Evolutionary conservation across 2,797 vertebrate genomes (phyloP).

Genomic region (Heliangelus exortis): DNA sequence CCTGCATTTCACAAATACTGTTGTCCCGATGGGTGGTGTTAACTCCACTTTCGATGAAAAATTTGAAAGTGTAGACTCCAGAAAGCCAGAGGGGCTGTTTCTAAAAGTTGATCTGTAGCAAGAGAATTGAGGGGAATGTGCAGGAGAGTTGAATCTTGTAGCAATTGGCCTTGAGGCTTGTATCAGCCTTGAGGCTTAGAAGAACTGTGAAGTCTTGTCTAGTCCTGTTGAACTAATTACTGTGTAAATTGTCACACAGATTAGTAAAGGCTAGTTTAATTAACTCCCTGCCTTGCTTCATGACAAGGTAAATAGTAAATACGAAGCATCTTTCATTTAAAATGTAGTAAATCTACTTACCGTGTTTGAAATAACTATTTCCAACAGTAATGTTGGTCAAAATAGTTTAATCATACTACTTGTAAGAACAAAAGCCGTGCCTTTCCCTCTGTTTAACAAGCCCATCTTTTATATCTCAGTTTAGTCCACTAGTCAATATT

Average conservation of each 20-base stretch:
- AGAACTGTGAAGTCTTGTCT: constrained; percentile 68
- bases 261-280: constrained; percentile 62
- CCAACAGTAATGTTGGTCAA: neutral
- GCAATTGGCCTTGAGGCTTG: neutral
- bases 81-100: constrained; percentile 11
- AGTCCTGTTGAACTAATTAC: constrained; percentile 71
- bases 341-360: constrained; percentile 8
- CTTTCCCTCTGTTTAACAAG: neutral
- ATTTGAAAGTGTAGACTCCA: constrained; percentile 4
- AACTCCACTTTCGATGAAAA: neutral
- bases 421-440: neutral
- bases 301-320: constrained; percentile 9
- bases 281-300: constrained; percentile 7
- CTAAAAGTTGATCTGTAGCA: neutral
- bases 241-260: constrained; percentile 45
- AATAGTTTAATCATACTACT: neutral
- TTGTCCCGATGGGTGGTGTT: constrained; percentile 1
- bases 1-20: constrained; percentile 16
- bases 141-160: neutral
- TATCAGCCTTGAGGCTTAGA: constrained; percentile 28
- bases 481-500: neutral
- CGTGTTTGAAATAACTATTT: constrained; percentile 29
- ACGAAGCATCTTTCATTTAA: neutral
- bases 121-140: neutral
- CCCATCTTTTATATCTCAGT: neutral